phyloP scores from a whole-genome alignment of 2,113 vertebrate species.

The Athene cunicularia region DNA sequence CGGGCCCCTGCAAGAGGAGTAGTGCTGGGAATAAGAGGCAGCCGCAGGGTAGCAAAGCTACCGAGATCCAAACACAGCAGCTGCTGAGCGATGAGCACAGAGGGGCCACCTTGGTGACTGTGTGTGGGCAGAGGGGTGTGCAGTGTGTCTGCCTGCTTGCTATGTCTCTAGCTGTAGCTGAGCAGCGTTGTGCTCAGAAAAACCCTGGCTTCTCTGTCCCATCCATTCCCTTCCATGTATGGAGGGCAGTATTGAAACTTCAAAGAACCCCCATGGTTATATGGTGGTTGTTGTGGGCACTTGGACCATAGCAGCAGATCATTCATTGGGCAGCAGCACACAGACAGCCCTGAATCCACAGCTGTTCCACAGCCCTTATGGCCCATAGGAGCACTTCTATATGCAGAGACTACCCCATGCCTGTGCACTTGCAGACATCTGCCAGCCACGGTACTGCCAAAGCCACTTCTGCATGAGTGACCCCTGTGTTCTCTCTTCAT shows the following conservation, averaged over 20 bases:
- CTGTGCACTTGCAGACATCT: rapidly evolving
- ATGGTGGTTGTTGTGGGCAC: neutral
- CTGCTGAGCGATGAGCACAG: rapidly evolving
- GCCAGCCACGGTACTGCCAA: rapidly evolving
- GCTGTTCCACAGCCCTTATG: neutral
- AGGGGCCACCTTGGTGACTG: neutral
- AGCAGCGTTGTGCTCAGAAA: neutral
- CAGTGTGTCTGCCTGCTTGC: neutral
- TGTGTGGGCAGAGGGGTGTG: neutral
- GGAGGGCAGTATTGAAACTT: neutral
- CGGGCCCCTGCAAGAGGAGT: neutral
- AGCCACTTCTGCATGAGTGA: too few species aligned
- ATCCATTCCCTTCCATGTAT: rapidly evolving
- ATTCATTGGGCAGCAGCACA: neutral
- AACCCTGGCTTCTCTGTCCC: neutral
- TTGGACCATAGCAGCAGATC: neutral
- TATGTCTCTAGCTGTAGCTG: neutral
- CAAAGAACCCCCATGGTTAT: rapidly evolving
- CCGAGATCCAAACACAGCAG: neutral
- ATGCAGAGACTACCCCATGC: rapidly evolving
- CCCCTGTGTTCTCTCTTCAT: neutral
- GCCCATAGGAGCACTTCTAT: neutral
- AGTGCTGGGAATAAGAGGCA: neutral
- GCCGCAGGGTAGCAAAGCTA: neutral
- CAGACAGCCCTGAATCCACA: neutral